Base-by-base conservation (phyloP, 2,888 invertebrate genomes). In the Trichacis sp. region DNA sequence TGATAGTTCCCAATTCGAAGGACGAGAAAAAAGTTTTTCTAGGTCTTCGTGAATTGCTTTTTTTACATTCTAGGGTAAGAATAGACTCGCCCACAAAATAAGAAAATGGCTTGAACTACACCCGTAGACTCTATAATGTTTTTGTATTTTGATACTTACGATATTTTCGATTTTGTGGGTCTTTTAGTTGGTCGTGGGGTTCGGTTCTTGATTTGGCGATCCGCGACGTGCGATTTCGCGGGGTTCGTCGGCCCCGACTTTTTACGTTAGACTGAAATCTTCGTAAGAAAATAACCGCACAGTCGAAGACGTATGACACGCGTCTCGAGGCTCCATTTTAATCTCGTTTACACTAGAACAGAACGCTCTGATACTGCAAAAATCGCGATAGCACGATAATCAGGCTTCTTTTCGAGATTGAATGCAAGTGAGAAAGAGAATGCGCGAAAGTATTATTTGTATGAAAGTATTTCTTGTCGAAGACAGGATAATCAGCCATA, bases 141-240 rank as follows among this genome's bases (percentile, higher is more conserved):
- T 52, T 68, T 61, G 61, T 68, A 64, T 64, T 68, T 68, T 68
- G 64, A 68, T 64, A 68, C 61, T 61, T 64, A 38, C 24, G 24
- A 53, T 68, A 38, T 68, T 68, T 67, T 64, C 60, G 18, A 68
- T 68, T 68, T 63, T 60, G 63, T 67, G 63, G 67, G 60, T 67
- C 52, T n/a, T 63, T 63, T 47, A 63, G 65, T 59, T 60, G 17
- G 40, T 2, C 12, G 55, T 65, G 52, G n/a, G n/a, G n/a, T n/a
- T n/a, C n/a, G 67, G 60, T 67, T 48, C 12, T 63, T 63, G 42
- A 63, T 60, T 59, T 60, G 17, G 40, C 12, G 18, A 9, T 45
- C 19, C 19, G 20, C 45, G 19, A 40, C 17, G 15, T 56, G 48
- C 48, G 43, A 56, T 62, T 56, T 56, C 53, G 56, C 17, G 36